Base-by-base conservation (phyloP, 2,113 vertebrate genomes). In the Megaleporinus macrocephalus region DNA sequence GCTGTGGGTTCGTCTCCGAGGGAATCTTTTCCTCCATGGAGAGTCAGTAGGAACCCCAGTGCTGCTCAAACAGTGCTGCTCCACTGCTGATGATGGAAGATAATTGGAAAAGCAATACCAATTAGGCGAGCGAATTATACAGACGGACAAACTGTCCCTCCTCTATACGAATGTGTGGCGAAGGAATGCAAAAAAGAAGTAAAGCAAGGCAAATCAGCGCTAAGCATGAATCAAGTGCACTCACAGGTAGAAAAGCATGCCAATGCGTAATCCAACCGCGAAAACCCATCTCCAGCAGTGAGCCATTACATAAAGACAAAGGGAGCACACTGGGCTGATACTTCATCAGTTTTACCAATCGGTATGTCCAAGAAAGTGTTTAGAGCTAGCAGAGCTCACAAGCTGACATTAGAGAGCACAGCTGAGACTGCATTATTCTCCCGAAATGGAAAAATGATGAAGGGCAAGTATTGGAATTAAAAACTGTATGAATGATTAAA, bases 101-200 rank as follows among this genome's bases (percentile, higher is more conserved):
- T 85, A 83, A 88, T 85, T 59, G 77, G 73, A 79, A 81, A 86
- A 80, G 79, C 72, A 81, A 81, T 76, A 80, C 41, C 33, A 78
- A 82, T 88, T 82, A 85, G 65, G 69, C 61, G 10, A 79, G 81
- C 29, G 63, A 49, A 69, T 72, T 81, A 66, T 16, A 79, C 16
- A 68, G 69, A 83, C 62, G 55, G 49, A 53, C 75, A 80, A 85
- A 86, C 59, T 55, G 51, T 47, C 41, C 66, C 10, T 63, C 78
- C 49, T 76, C 41, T 12, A 72, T 68, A 44, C 14, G 53, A 76
- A 83, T 36, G 22, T 73, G 78, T 49, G 22, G 47, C n/a, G 30
- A 14, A 26, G 27, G 47, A 33, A 84, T 20, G 24, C 16, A 33
- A 30, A 33, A 41, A 57, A 78, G 27, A 74, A 62, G 65, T 11